Conservation (phyloP, 2,888 invertebrate species). For the Apamea crenata region DNA sequence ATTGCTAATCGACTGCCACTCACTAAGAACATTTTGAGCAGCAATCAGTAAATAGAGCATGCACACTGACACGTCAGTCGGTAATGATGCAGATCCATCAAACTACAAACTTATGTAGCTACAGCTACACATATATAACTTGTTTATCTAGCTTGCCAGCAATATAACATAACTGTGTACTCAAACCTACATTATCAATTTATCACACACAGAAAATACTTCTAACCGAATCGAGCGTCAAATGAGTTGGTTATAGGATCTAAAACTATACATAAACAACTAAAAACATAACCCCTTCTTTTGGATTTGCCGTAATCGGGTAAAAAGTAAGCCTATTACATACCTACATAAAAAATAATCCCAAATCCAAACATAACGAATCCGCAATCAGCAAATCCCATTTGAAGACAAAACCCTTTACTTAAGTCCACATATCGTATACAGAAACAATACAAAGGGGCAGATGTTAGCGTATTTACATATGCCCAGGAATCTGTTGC, state of each 20-base stretch:
- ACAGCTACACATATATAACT: no score
- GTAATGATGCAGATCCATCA: not conserved
- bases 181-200: not conserved
- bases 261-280: not conserved
- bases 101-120: not conserved
- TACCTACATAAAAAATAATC: conserved; percentile 8
- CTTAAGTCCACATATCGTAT: conserved; percentile 53
- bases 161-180: not conserved
- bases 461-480: conserved; percentile 67
- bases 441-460: conserved; percentile 62
- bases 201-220: not conserved
- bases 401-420: conserved; percentile 51
- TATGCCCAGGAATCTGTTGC: conserved; percentile 52
- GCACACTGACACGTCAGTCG: not conserved
- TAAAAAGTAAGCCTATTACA: not conserved
- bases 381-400: conserved; percentile 52
- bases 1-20: conserved; percentile 1
- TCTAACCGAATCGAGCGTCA: not conserved
- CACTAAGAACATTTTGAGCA: not conserved
- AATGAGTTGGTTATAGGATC: no score
- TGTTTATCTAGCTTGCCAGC: not conserved
- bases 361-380: conserved; percentile 35
- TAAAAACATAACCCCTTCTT: not conserved
- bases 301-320: not conserved
- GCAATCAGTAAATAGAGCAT: not conserved